Base-by-base conservation (phyloP, 2,113 vertebrate species). In the Boulengeromyrus knoepffleri region DNA sequence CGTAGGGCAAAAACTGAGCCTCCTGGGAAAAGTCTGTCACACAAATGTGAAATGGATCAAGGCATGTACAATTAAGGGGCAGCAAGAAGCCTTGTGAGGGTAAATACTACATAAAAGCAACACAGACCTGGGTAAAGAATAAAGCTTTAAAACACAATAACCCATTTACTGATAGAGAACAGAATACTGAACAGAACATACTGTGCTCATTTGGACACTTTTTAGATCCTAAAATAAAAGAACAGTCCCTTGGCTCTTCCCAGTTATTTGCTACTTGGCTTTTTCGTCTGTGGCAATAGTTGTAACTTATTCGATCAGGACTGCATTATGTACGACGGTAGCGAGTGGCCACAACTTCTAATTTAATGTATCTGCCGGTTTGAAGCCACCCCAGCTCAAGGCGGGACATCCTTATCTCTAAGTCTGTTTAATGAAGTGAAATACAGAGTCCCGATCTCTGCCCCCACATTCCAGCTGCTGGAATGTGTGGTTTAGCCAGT, bases 401-500 rank as follows among this genome's bases (percentile, higher is more conserved):
- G n/a, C 47, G n/a, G 56, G 52, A 31, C 87, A 66, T 62, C 56
- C 87, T 88, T 88, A 88, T 42, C 36, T 15, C 52, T 45, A 66
- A 62, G 36, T 56, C 21, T 88, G 87, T 88, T 88, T 66, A 66
- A 88, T 42, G 49, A 56, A 19, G 85, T 87, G 85, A 87, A 87
- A 87, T 53, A 19, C 85, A 56, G 85, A 52, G 49, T 31, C 50
- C 85, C 84, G n/a, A 87, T 87, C 85, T 53, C 47, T 87, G 85
- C 85, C 85, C 85, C 50, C 85, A 87, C 85, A 87, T 87, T 87
- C 85, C 85, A 56, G 50, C 85, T 36, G 85, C 85, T 87, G 85
- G 85, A 87, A 87, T 87, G 85, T 87, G 85, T 53, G 85, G 85
- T 87, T 87, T 53, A 87, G 85, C 85, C 85, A 52, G 50, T 87